phyloP scores from a whole-genome alignment of 1,140 invertebrate species.

The Chironomus striatipennis region DNA sequence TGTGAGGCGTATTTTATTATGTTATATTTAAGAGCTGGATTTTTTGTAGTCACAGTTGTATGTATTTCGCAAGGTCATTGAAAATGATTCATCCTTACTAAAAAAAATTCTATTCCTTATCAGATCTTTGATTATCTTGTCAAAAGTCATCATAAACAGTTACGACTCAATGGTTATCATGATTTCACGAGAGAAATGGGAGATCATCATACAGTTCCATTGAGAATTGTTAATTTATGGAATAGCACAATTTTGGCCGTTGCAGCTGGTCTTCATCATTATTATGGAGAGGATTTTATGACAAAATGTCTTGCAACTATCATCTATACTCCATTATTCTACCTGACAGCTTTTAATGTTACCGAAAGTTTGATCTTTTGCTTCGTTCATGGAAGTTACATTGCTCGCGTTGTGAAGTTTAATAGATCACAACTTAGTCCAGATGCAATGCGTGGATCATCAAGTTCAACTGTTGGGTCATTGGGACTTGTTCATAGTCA shows the following conservation, averaged over 20 bases:
- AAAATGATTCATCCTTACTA: neutral
- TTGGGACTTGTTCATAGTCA: slow-evolving; percentile 45
- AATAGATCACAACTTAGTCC: slow-evolving; percentile 47
- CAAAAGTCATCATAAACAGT: slow-evolving; percentile 47
- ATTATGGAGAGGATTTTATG: slow-evolving; percentile 49
- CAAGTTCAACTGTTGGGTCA: slow-evolving; percentile 44
- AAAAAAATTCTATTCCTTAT: slow-evolving; percentile 26
- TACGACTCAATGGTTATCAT: slow-evolving; percentile 53
- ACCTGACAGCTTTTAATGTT: slow-evolving; percentile 46
- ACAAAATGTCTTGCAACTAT: slow-evolving; percentile 47
- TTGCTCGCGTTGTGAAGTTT: slow-evolving; percentile 49
- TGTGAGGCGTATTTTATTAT: slow-evolving; percentile 58
- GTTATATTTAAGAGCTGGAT: slow-evolving; percentile 51
- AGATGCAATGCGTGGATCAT: slow-evolving; percentile 46
- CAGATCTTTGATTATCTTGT: slow-evolving; percentile 49
- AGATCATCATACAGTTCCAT: slow-evolving; percentile 47
- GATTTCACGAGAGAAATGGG: slow-evolving; percentile 57
- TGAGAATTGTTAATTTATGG: slow-evolving; percentile 56
- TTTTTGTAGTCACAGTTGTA: slow-evolving; percentile 53
- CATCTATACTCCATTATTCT: slow-evolving; percentile 47
- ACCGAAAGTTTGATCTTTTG: slow-evolving; percentile 48
- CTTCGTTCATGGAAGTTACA: slow-evolving; percentile 48
- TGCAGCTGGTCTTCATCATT: slow-evolving; percentile 53
- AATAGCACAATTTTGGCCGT: slow-evolving; percentile 49
- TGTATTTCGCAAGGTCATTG: slow-evolving; percentile 29